Percentiles rank a stretch among this genome's conserved stretches.
These are phyloP conservation scores for Leptestheria dahalacensis DNA, from an alignment of 1,140 invertebrate species.

Conservation along the genomic window DNA sequence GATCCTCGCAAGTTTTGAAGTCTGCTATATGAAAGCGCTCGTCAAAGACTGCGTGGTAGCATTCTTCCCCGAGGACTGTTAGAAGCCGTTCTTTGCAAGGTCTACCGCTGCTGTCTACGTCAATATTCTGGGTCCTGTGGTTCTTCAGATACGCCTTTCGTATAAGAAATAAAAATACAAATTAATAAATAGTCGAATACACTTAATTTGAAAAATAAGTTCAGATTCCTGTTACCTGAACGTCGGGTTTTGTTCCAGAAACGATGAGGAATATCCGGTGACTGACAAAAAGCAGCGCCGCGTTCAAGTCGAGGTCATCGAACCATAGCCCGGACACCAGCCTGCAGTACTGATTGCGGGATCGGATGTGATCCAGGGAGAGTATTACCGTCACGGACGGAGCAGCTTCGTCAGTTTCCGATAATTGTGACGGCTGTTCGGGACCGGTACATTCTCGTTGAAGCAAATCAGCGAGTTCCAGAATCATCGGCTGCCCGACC, in stretches of 20 bases:
- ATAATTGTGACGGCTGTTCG: no score
- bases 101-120: constrained; percentile 9
- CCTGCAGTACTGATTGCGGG: constrained; percentile 1
- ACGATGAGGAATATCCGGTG: constrained; percentile 11
- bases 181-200: not conserved
- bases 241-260: not conserved
- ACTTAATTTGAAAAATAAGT: not conserved
- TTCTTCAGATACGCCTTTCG: constrained; percentile 6
- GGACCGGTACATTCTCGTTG: not conserved
- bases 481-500: not conserved
- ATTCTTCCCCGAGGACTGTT: constrained; percentile 3
- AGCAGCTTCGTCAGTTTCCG: no score
- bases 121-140: constrained; percentile 13
- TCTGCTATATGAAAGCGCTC: not conserved
- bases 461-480: not conserved
- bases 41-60: not conserved
- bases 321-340: not conserved
- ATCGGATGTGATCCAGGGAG: constrained; percentile 14
- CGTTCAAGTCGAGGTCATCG: constrained; percentile 7
- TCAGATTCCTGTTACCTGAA: constrained; percentile 2
- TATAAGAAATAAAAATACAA: not conserved
- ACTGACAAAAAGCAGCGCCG: constrained; percentile 1
- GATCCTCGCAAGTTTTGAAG: not conserved
- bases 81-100: constrained; percentile 14
- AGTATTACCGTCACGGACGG: not conserved